A percentile compares a stretch with the other conserved stretches of the same genome.
Conservation (phyloP, 2,888 invertebrate species). For the Argyresthia albistria region DNA sequence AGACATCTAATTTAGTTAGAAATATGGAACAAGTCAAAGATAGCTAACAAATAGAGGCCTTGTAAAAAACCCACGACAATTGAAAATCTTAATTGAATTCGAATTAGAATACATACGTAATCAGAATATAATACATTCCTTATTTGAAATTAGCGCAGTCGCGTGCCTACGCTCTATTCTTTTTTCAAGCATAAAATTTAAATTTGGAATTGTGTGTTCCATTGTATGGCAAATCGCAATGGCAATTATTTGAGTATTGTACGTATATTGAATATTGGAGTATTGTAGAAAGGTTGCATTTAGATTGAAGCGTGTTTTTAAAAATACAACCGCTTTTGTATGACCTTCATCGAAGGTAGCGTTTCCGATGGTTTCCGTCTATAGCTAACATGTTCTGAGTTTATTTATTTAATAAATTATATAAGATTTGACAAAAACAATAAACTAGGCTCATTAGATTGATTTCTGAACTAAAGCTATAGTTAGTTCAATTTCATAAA, state of each 20-base stretch:
- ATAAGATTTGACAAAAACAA: too few species aligned
- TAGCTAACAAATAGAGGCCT: not conserved
- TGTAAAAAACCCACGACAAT: conserved; percentile 38
- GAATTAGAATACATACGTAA: conserved; percentile 55
- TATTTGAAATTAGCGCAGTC: conserved; percentile 53
- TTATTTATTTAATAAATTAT: too few species aligned
- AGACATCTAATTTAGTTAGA: too few species aligned
- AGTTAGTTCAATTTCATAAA: too few species aligned
- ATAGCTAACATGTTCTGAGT: conserved; percentile 9
- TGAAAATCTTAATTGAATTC: conserved; percentile 63
- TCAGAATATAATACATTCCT: conserved; percentile 55
- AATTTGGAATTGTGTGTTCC: conserved; percentile 65
- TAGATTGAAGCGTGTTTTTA: too few species aligned
- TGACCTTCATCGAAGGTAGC: conserved; percentile 13
- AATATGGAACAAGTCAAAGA: too few species aligned
- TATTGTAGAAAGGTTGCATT: too few species aligned
- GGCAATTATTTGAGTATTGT: too few species aligned
- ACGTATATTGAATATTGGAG: too few species aligned
- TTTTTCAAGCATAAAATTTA: conserved; percentile 46
- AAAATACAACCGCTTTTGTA: too few species aligned
- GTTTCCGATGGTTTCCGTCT: conserved; percentile 18
- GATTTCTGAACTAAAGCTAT: too few species aligned
- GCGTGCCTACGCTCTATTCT: conserved; percentile 22
- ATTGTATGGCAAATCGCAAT: conserved; percentile 56
- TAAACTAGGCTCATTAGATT: too few species aligned